Evolutionary conservation across 2,888 invertebrate species (phyloP), one percentile per base, ranked within the genome.

Genomic region (Leptothorax acervorum): DNA sequence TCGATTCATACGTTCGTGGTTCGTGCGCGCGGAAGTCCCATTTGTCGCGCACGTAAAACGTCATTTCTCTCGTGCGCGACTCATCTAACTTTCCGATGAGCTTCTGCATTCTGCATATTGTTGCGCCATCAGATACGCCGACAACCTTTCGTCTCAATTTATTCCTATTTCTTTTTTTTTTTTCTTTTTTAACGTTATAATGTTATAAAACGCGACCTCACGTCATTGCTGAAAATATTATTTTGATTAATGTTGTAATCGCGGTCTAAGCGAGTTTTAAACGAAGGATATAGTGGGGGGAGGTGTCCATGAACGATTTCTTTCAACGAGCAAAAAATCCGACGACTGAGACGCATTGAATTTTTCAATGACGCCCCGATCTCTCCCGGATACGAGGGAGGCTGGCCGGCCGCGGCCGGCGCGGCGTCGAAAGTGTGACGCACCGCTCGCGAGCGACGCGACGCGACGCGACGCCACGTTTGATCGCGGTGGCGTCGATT

Each of bases 401-500:
- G n/a, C 23, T 23, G 23, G 23, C 23, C 23, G 23, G 23, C 23
- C 23, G 23, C 23, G 23, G n/a, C n/a, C 23, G 23, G 23, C 23
- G 23, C 3, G 11, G n/a, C 42, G 31, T 55, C 3, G 39, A 42
- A 42, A 28, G 12, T 23, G 31, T 45, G 3, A 11, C 23, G 23
- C 23, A 15, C n/a, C 8, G 12, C 23, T 51, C 75, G 62, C 35
- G 35, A 4, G 35, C 35, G 75, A 23, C 23, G 62, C 35, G 12
- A 35, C 42, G 23, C 23, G 23, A 23, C 35, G 35, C 35, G 75
- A 23, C 23, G 62, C 35, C 15, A 35, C 42, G 51, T 78, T 62
- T 42, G 68, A 81, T 65, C 66, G 45, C 39, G 11, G 45, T 62
- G 68, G 86, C 86, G 89, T 88, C 82, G 79, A 89, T 88, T 88